phyloP scores from a whole-genome alignment of 1,140 invertebrate species.

The Diprion similis region DNA sequence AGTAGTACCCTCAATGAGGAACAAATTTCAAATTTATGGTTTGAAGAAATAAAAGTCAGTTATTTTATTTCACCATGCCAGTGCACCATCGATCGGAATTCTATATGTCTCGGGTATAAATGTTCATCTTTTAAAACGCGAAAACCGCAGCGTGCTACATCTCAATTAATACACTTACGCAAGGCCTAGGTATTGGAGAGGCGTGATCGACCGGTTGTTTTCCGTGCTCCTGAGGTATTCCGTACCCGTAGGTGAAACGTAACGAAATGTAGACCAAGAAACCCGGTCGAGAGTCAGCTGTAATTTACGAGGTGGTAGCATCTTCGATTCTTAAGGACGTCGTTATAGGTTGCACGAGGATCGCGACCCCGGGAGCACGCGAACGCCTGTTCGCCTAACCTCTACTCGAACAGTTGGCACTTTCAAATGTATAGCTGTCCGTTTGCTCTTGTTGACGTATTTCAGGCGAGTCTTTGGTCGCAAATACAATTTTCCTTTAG shows the following conservation, averaged over 20 bases:
- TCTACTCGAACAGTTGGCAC: background rate
- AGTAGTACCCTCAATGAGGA: too few species aligned
- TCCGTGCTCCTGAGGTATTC: background rate
- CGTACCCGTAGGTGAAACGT: background rate
- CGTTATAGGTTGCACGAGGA: slow-evolving; percentile 50
- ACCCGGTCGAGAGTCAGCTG: slow-evolving; percentile 44
- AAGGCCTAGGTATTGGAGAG: background rate
- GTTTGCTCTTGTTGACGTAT: background rate
- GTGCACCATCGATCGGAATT: too few species aligned
- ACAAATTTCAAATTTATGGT: too few species aligned
- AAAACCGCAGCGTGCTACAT: too few species aligned
- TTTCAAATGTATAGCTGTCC: background rate
- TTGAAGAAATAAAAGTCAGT: too few species aligned
- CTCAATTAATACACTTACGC: too few species aligned
- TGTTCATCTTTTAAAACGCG: too few species aligned
- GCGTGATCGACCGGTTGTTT: background rate
- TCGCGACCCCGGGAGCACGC: slow-evolving; percentile 44
- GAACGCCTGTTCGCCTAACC: background rate
- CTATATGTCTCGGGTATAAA: too few species aligned
- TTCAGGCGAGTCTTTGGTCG: background rate
- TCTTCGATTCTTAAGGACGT: slow-evolving; percentile 44
- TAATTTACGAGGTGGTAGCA: slow-evolving; percentile 52
- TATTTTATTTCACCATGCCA: too few species aligned
- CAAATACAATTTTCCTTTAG: background rate
- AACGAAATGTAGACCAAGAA: slow-evolving; percentile 37